Base-by-base conservation (phyloP, 35 echinoderm and acorn worm species). In the Holothuria glaberrima region DNA sequence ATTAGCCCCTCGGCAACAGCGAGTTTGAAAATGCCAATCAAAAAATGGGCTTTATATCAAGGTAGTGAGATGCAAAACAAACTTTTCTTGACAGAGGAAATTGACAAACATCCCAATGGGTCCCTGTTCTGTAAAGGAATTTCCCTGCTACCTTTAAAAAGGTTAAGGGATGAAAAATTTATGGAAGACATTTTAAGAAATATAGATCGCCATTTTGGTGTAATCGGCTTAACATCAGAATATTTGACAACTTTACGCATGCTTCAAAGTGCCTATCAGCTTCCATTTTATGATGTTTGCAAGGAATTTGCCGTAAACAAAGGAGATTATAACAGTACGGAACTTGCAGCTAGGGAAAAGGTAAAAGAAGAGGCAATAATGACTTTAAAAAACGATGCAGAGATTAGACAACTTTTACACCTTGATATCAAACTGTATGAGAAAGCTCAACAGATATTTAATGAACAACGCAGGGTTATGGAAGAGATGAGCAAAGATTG, bases 241-340 rank as follows among this genome's bases (percentile, higher is more conserved):
- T 84, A 84, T 33, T 48, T 36, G 32, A 24, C 57, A 22, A 61
- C 80, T 30, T 31, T 84, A 63, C 52, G 58, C 29, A 84, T 84
- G 59, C 46, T 84, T 25, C 80, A 84, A 22, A 60, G 25, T 30
- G 80, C 32, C 5, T 84, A 84, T 38, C 22, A 29, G 13, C 52
- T 84, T 59, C 80, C 80, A 16, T 84, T 84, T 63, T 84, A 84
- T 61, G 80, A 84, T 46, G 25, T 61, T 33, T 84, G 80, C 27
- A 84, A 84, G 14, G 24, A 84, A 32, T 30, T 84, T 3, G 20
- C 22, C 19, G 6, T 84, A 61, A 84, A 84, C 33, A 84, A 63
- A 63, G 80, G 80, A 22, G 58, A 60, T 4, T 84, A 84, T 26
- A 56, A 36, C 14, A 84, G 58, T 30, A 84, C 22, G 33, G 58